A percentile compares a stretch with the other conserved stretches of the same genome.
Conservation (phyloP, 2,888 invertebrate species). For the Cataglyphis rosenhaueri region DNA sequence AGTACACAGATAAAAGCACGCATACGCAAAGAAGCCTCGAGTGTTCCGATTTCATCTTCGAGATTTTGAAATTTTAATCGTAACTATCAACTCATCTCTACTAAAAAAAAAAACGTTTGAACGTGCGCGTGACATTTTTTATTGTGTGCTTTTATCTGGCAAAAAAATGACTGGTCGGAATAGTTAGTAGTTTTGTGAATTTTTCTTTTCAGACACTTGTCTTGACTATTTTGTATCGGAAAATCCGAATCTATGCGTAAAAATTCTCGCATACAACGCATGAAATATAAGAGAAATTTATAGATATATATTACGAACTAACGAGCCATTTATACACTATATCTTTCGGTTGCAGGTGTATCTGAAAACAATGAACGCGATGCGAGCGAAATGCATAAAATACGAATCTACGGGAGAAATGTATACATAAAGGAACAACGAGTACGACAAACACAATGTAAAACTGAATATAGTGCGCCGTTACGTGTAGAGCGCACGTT, state of each 20-base stretch:
- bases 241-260: background rate
- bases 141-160: background rate
- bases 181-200: background rate
- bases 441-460: conserved; percentile 25
- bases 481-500: conserved; percentile 5
- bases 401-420: conserved; percentile 11
- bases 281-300: conserved; percentile 1
- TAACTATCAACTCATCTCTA: background rate
- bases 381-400: conserved; percentile 44
- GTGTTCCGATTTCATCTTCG: conserved; percentile 15
- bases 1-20: conserved; percentile 8
- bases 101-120: background rate
- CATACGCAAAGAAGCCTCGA: background rate
- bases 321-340: conserved; percentile 34
- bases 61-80: background rate
- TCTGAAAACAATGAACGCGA: conserved; percentile 52
- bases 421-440: conserved; percentile 37
- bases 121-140: background rate
- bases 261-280: background rate
- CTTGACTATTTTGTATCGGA: background rate
- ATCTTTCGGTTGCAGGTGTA: conserved; percentile 44
- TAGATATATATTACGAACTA: conserved; percentile 17
- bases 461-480: conserved; percentile 36
- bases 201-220: background rate
- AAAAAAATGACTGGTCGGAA: background rate